phyloP scores from a whole-genome alignment of 1,140 invertebrate species.

The Lysiphlebus fabarum region DNA sequence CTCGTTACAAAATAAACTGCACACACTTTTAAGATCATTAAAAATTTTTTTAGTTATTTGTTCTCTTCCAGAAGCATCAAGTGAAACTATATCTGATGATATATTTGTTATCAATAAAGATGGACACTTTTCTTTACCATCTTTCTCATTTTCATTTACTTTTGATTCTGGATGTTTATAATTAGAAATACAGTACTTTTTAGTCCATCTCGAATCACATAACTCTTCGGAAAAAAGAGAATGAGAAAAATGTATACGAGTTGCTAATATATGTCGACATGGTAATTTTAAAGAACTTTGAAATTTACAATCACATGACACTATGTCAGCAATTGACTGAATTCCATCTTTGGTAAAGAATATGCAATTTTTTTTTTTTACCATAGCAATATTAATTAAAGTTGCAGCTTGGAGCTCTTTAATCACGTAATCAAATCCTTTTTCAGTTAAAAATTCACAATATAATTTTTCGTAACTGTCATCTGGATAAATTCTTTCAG shows the following conservation, averaged over 20 bases:
- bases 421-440: background rate
- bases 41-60: no score
- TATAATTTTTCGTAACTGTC: background rate
- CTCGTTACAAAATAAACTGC: background rate
- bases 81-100: no score
- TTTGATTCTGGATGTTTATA: no score
- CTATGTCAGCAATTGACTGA: background rate
- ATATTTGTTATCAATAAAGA: no score
- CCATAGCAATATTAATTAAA: no score
- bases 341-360: background rate
- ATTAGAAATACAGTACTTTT: no score
- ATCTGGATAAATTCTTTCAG: background rate
- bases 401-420: background rate
- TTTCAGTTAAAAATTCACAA: background rate
- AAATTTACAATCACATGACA: constrained; percentile 2
- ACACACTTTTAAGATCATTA: no score
- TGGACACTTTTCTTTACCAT: no score
- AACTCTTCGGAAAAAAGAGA: background rate
- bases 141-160: no score
- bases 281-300: background rate
- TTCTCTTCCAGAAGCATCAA: background rate
- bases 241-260: background rate
- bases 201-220: background rate
- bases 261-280: constrained; percentile 14
- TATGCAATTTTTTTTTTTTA: background rate